Evolutionary conservation across 2,888 invertebrate species (phyloP).

Genomic region (Slavum lentiscoides): DNA sequence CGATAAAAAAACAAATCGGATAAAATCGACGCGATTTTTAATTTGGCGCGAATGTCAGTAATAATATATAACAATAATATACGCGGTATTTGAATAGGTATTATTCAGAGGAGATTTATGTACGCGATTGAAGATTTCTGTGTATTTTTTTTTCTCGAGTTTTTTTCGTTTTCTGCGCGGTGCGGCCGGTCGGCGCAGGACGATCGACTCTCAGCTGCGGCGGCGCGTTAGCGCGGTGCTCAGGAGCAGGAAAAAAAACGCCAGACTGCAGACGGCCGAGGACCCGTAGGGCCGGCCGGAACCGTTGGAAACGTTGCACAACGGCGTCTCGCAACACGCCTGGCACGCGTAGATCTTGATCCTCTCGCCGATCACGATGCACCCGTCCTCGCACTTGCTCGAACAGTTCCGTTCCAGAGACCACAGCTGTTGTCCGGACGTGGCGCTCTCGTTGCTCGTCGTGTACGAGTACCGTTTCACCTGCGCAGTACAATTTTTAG

Average conservation of each 20-base stretch:
- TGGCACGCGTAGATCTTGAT: slow-evolving; percentile 87
- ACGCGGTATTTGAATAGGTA: too few species aligned
- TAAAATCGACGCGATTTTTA: too few species aligned
- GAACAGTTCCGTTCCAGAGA: slow-evolving; percentile 81
- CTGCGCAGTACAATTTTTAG: slow-evolving; percentile 60
- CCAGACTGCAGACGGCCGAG: not conserved
- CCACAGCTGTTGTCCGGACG: slow-evolving; percentile 79
- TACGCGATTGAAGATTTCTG: too few species aligned
- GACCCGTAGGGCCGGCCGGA: slow-evolving; percentile 34
- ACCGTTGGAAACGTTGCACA: slow-evolving; percentile 76
- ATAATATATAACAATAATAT: too few species aligned
- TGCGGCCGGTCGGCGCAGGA: too few species aligned
- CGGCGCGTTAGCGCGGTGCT: too few species aligned
- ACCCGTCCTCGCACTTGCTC: slow-evolving; percentile 82
- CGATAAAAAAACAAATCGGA: too few species aligned
- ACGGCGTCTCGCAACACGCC: slow-evolving; percentile 77
- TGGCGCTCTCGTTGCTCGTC: slow-evolving; percentile 77
- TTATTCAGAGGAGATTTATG: too few species aligned
- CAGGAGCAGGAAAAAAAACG: not conserved
- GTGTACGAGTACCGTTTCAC: slow-evolving; percentile 83
- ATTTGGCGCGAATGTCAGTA: too few species aligned
- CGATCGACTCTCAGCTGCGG: too few species aligned
- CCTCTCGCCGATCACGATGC: slow-evolving; percentile 85
- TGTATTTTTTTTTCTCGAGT: too few species aligned
- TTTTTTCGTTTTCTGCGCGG: too few species aligned